Evolutionary conservation across 2,888 invertebrate species (phyloP).

Genomic region (Melinaea menophilus): DNA sequence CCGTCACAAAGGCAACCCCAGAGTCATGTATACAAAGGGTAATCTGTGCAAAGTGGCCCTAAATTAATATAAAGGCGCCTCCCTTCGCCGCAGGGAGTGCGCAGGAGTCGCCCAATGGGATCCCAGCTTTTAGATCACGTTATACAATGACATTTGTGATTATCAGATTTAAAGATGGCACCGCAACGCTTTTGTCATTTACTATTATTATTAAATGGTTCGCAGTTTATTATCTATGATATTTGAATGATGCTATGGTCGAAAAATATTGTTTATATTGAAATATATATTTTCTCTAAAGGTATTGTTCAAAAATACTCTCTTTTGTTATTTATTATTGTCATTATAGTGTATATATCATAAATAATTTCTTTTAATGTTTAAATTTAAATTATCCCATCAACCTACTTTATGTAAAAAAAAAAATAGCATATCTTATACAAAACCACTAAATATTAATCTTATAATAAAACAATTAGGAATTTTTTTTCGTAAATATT

Average conservation of each 20-base stretch:
- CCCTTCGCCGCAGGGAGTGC: conserved; percentile 44
- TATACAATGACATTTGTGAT: conserved; percentile 49
- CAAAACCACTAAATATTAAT: too few relatives aligned
- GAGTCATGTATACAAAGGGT: conserved; percentile 72
- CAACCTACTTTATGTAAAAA: too few relatives aligned
- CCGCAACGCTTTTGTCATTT: conserved; percentile 40
- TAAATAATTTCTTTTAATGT: too few relatives aligned
- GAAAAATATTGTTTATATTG: conserved; percentile 4
- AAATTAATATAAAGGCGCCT: conserved; percentile 56
- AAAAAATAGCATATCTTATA: too few relatives aligned
- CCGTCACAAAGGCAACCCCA: conserved; percentile 69
- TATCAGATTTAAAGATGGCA: conserved; percentile 65
- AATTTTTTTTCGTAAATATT: too few relatives aligned
- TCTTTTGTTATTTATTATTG: too few relatives aligned
- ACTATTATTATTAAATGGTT: conserved; percentile 34
- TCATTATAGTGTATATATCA: too few relatives aligned
- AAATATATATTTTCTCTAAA: too few relatives aligned
- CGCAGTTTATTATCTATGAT: not conserved
- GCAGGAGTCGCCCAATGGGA: conserved; percentile 49
- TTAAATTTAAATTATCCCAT: too few relatives aligned
- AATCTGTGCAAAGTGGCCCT: conserved; percentile 73
- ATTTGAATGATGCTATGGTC: not conserved
- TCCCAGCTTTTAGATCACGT: conserved; percentile 39
- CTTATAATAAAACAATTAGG: too few relatives aligned
- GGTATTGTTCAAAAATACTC: too few relatives aligned